Evolutionary conservation across 2,113 vertebrate genomes (phyloP).

Genomic region (Aythya baeri): DNA sequence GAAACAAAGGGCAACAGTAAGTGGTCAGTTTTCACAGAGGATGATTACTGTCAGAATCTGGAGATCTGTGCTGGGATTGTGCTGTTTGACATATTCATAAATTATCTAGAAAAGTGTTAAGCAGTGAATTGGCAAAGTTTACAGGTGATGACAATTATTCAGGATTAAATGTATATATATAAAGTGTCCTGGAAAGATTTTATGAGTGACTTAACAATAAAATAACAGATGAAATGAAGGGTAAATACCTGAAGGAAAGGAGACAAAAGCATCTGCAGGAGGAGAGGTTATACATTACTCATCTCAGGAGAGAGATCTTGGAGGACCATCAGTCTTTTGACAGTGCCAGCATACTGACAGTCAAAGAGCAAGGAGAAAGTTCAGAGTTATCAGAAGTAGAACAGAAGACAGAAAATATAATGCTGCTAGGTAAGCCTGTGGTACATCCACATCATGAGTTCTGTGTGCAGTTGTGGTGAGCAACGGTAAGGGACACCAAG

Average conservation of each 20-base stretch:
- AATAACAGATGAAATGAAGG: neutral
- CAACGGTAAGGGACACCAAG: neutral
- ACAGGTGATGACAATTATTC: neutral
- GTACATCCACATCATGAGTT: neutral
- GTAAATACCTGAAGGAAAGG: neutral
- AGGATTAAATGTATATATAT: neutral
- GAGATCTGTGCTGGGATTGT: conserved; percentile 13
- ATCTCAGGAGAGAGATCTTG: neutral
- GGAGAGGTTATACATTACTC: neutral
- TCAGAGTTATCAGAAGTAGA: neutral
- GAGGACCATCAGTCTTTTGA: neutral
- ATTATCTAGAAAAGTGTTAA: neutral
- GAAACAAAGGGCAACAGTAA: conserved; percentile 39
- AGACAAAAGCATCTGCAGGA: neutral
- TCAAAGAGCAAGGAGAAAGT: neutral
- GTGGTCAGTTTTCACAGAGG: conserved; percentile 50
- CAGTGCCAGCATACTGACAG: neutral
- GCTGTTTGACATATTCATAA: neutral
- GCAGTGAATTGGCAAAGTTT: neutral
- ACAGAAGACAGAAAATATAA: neutral
- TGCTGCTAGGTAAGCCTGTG: neutral
- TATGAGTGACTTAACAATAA: neutral
- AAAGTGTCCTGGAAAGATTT: neutral
- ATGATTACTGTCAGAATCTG: conserved; percentile 32
- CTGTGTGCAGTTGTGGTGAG: neutral